Percentiles rank a stretch among this genome's conserved stretches.
These are phyloP conservation scores for Noturus placidus DNA, from an alignment of 2,113 vertebrate genomes.

Conservation along the genomic window DNA sequence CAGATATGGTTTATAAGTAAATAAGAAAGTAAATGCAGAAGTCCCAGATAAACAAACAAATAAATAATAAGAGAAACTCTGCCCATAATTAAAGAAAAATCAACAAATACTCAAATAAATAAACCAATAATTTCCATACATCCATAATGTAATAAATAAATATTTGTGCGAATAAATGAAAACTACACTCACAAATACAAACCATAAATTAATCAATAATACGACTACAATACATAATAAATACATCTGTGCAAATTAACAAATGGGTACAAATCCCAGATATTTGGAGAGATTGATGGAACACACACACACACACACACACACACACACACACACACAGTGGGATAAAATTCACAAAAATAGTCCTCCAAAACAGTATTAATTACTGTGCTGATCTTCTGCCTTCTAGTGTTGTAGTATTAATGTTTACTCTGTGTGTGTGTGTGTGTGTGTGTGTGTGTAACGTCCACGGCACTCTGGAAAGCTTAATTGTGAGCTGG, in stretches of 20 bases:
- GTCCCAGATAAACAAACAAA: not conserved
- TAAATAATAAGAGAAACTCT: not conserved
- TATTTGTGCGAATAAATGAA: not conserved
- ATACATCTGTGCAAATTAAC: not conserved
- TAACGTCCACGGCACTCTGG: not conserved
- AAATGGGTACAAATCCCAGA: not conserved
- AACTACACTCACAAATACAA: not conserved
- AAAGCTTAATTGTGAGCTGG: slow-evolving; percentile 41
- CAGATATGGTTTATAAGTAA: not conserved
- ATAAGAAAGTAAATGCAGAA: not conserved
- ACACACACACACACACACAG: not conserved
- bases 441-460: not conserved
- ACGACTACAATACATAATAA: not conserved
- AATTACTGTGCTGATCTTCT: not conserved
- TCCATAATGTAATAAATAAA: not conserved
- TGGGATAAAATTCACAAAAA: not conserved
- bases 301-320: not conserved
- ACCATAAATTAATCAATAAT: not conserved
- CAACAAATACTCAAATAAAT: not conserved
- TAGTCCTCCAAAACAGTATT: not conserved
- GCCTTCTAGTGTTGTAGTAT: not conserved
- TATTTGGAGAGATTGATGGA: not conserved
- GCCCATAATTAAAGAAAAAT: not conserved
- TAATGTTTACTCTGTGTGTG: not conserved
- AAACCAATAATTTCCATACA: too few species aligned